Evolutionary conservation across 2,113 vertebrate species (phyloP), one percentile per base, ranked within the genome.

Genomic region (Lophochroa leadbeateri): DNA sequence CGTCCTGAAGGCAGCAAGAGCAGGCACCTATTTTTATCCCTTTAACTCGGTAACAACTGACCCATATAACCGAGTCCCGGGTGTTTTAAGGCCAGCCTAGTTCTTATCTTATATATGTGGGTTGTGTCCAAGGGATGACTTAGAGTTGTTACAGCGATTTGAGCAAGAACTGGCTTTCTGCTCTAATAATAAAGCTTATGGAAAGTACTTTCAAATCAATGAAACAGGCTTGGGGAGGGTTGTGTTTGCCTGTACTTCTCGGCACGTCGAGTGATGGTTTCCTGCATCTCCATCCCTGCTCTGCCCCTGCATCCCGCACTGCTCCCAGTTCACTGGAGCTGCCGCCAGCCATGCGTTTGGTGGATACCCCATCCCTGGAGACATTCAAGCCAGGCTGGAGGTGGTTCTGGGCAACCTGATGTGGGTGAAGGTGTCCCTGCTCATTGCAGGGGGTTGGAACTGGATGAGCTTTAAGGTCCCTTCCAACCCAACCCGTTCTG

Each of bases 341-440:
- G 44, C 16, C 2, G 9, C 41, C 5, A 3, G 7, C 43, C 23
- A 0, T 9, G 57, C 13, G 7, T 58, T 58, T 2, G 9, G 13
- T 58, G 33, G 57, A 24, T 58, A 21, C 13, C 57, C 20, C 57
- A n/a, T 58, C 33, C 57, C 21, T 58, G 57, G 13, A 58, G 57
- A 24, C 57, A 58, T 58, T 58, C 21, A 24, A 58, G 9, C 9
- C 57, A 24, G 57, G 33, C 33, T 58, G 33, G 19, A 35, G 24
- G 57, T 35, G 57, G 33, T 24, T 58, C 14, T 58, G 57, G 9
- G 33, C 57, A 35, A 16, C 33, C 57, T 58, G 57, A 16, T 58
- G 20, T 58, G 33, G 57, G 35, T 58, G 57, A 58, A 58, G 33
- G 33, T n/a, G 9, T 10, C 57, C 33, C 57, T 24, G 33, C 57